Evolutionary conservation across 1,140 invertebrate genomes (phyloP).

Genomic region (Antheraea pernyi): DNA sequence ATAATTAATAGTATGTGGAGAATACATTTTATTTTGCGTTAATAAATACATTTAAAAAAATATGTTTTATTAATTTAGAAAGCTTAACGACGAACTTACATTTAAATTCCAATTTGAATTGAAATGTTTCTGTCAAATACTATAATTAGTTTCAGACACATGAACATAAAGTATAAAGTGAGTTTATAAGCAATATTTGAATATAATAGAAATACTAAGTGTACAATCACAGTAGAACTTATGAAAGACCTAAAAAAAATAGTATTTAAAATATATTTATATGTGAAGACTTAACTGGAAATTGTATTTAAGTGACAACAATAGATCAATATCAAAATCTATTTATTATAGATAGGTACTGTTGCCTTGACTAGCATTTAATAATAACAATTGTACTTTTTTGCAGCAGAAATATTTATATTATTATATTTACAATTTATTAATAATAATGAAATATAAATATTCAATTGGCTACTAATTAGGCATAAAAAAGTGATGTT

Average conservation of each 20-base stretch:
- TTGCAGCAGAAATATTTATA: not conserved
- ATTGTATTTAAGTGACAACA: too few relatives aligned
- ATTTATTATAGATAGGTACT: not conserved
- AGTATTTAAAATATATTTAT: not conserved
- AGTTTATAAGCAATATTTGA: too few relatives aligned
- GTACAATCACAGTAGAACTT: not conserved
- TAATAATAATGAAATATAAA: too few relatives aligned
- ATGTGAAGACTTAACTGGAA: too few relatives aligned
- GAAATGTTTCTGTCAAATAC: too few relatives aligned
- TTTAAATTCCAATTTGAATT: too few relatives aligned
- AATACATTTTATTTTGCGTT: conserved; percentile 3
- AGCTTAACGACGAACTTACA: too few relatives aligned
- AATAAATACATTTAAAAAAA: not conserved
- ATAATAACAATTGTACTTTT: not conserved
- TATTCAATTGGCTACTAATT: too few relatives aligned
- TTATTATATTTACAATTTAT: not conserved
- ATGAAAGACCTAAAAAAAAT: not conserved
- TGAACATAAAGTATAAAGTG: too few relatives aligned
- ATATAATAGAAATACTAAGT: not conserved
- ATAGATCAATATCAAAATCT: not conserved
- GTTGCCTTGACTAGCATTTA: not conserved
- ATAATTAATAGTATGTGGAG: conserved; percentile 17
- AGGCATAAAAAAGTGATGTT: too few relatives aligned
- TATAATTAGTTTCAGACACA: too few relatives aligned
- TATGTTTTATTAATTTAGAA: not conserved